Conservation (phyloP, 2,888 invertebrate genomes). For the Corythucha ciliata region DNA sequence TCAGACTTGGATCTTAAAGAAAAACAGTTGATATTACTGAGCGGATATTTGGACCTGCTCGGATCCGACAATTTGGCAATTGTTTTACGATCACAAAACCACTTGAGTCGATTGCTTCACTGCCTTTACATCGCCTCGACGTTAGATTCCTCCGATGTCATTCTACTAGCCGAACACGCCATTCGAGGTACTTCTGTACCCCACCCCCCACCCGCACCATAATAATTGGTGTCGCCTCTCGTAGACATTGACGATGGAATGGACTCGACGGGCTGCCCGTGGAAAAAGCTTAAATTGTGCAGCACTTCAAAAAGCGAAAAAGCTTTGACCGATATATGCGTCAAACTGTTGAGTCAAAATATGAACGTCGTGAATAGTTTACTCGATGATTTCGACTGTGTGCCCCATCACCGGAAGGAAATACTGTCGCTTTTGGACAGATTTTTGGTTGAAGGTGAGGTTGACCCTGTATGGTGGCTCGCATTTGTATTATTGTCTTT, state of each 20-base stretch:
- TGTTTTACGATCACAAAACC: slow-evolving; percentile 48
- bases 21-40: slow-evolving; percentile 47
- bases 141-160: slow-evolving; percentile 27
- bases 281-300: slow-evolving; percentile 57
- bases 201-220: neutral
- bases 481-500: neutral
- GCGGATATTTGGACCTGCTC: slow-evolving; percentile 56
- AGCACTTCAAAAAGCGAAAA: slow-evolving; percentile 42
- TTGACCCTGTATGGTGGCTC: neutral
- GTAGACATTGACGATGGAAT: slow-evolving; percentile 21
- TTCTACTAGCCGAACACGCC: slow-evolving; percentile 28
- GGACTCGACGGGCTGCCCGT: slow-evolving; percentile 38
- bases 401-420: slow-evolving; percentile 50
- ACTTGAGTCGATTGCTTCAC: slow-evolving; percentile 50
- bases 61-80: slow-evolving; percentile 48
- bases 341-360: slow-evolving; percentile 48
- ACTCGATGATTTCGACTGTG: slow-evolving; percentile 49
- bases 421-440: slow-evolving; percentile 46
- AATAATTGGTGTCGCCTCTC: slow-evolving; percentile 6
- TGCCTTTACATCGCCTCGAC: slow-evolving; percentile 41
- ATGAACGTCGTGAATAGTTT: no score
- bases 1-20: slow-evolving; percentile 44
- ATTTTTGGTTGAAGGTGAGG: neutral
- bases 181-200: slow-evolving; percentile 26
- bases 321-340: slow-evolving; percentile 49